phyloP scores from a whole-genome alignment of 2,797 vertebrate species.

The Corythornis leucogaster region DNA sequence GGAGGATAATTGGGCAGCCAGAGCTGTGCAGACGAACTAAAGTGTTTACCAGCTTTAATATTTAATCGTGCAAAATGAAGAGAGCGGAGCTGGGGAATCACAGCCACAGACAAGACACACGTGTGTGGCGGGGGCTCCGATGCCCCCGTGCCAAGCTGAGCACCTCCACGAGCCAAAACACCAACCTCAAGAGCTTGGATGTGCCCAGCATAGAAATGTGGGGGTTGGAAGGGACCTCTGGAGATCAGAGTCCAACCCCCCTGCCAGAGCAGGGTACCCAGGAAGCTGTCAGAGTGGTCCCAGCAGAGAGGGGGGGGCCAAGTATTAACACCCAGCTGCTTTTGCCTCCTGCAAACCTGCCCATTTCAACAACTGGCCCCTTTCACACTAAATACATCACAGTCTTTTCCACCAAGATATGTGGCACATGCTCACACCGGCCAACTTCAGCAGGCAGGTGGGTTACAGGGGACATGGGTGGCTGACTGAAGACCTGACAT shows the following conservation, averaged over 20 bases:
- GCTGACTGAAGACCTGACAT: neutral
- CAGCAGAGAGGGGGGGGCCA: constrained; percentile 18
- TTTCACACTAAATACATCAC: constrained; percentile 5
- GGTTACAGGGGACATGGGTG: neutral
- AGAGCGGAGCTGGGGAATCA: neutral
- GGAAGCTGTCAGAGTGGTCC: constrained; percentile 42
- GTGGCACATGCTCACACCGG: fast-evolving
- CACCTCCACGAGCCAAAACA: neutral
- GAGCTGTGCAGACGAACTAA: constrained; percentile 35
- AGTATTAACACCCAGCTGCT: constrained; percentile 1
- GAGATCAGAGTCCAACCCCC: no score
- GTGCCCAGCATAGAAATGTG: neutral
- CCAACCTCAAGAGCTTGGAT: neutral
- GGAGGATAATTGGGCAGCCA: constrained; percentile 64
- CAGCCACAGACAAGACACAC: neutral
- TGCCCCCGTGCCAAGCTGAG: neutral
- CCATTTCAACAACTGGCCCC: constrained; percentile 31
- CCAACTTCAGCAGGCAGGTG: neutral
- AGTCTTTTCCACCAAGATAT: fast-evolving
- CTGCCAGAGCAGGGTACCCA: no score
- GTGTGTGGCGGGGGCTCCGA: neutral
- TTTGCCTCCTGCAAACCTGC: constrained; percentile 12
- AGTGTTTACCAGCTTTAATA: constrained; percentile 76
- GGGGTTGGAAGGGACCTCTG: no score
- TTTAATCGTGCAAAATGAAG: constrained; percentile 75